Conservation (phyloP, 2,888 invertebrate species). For the Allolobophora icterica region DNA sequence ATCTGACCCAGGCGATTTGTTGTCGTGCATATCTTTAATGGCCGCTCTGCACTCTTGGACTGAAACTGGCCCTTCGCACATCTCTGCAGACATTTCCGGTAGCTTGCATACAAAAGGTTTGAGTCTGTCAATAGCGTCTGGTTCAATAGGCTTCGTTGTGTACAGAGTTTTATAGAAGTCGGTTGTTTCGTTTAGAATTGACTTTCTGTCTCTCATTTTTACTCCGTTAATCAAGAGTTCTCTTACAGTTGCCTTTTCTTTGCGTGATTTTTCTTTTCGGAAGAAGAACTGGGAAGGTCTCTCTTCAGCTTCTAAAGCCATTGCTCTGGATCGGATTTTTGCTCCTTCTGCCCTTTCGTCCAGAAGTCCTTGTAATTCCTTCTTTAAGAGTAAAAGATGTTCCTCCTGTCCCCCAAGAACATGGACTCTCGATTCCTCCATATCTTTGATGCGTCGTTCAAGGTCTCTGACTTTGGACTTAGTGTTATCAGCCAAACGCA, state of each 20-base stretch:
- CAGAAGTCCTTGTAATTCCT: background rate
- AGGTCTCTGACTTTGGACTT: too few relatives aligned
- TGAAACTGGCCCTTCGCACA: background rate
- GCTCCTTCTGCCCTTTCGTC: background rate
- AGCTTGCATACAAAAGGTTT: background rate
- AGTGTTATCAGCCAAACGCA: too few relatives aligned
- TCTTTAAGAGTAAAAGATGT: background rate
- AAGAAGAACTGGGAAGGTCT: background rate
- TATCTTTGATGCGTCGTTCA: background rate
- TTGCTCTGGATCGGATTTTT: background rate
- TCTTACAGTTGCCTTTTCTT: background rate
- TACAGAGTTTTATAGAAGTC: background rate
- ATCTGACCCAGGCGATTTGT: too few relatives aligned
- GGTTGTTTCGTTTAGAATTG: background rate
- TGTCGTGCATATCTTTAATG: too few relatives aligned
- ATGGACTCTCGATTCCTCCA: background rate
- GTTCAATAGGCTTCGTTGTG: background rate
- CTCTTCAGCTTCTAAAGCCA: background rate
- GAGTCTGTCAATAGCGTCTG: background rate
- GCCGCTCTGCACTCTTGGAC: background rate
- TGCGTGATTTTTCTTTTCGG: background rate
- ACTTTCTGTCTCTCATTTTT: background rate
- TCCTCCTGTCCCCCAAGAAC: background rate
- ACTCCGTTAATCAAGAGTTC: background rate
- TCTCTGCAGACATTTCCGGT: background rate